Evolutionary conservation across 2,888 invertebrate genomes (phyloP), one percentile per base, ranked within the genome.

Genomic region (Sphecodes monilicornis): DNA sequence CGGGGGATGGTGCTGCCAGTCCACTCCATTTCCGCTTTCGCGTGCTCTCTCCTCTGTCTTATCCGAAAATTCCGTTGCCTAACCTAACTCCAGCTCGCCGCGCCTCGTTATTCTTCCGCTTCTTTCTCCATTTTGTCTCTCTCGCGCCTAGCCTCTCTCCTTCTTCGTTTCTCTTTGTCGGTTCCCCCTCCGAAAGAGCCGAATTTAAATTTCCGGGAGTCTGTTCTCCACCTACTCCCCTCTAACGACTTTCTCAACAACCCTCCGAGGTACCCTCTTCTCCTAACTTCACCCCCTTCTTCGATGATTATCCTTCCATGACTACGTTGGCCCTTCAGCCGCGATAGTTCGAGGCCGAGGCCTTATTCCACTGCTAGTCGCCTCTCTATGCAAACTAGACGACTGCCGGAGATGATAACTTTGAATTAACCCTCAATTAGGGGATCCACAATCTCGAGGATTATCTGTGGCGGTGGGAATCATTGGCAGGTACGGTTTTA

Each of bases 171-270:
- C 29, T 50, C 68, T 39, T 64, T 29, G 32, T 1, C 8, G 32
- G 13, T 32, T 10, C 3, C 22, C 1, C 32, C 46, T 71, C 3
- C 36, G 78, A 84, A 85, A 72, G 87, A 83, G 74, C 86, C 87
- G 86, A 91, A 92, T 92, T 92, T 90, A 90, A 93, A 91, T 91
- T 90, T 89, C 76, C 86, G 73, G 66, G 80, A 88, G 85, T 89
- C 87, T 64, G 79, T 74, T 79, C 83, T 76, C 13, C 82, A 43
- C 64, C 73, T 73, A 79, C 75, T 66, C 39, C 74, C 70, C 72
- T 88, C 84, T 90, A 93, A 93, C 89, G 90, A 92, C 90, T 92
- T 91, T 90, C 92, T 90, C 90, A 91, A 92, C 91, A 92, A 91
- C 86, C 81, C 90, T 85, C 87, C 39, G 71, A 41, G 80, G 88